These are phyloP conservation scores for Malacoraja senta DNA, from an alignment of 2,797 vertebrate genomes.

Conservation along the genomic window DNA sequence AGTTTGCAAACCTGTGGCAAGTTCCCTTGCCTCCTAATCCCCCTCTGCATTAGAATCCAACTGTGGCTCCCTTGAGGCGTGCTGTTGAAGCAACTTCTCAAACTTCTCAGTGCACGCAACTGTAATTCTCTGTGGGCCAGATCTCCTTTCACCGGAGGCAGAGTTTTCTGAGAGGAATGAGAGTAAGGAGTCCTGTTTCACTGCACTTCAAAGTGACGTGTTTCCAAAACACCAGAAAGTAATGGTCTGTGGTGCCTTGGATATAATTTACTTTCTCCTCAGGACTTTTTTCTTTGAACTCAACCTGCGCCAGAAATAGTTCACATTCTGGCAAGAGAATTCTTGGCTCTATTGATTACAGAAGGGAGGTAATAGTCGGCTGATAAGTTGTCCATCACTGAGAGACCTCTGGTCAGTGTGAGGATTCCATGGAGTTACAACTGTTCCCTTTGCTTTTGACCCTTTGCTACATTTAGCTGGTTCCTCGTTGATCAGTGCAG, in stretches of 20 bases:
- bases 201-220: slow-evolving; percentile 23
- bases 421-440: not conserved
- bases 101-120: not conserved
- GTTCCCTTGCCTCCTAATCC: not conserved
- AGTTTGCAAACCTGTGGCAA: not conserved
- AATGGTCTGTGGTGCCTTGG: not conserved
- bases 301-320: slow-evolving; percentile 16
- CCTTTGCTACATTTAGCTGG: not conserved
- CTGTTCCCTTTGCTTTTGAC: not conserved
- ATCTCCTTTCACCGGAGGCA: not conserved
- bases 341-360: not conserved
- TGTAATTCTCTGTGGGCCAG: not conserved
- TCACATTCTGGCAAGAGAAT: not conserved
- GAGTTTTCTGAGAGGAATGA: not conserved
- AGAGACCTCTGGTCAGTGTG: not conserved
- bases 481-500: not conserved
- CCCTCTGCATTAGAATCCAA: not conserved
- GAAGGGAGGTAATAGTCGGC: slow-evolving; percentile 2
- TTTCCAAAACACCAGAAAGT: slow-evolving; percentile 32
- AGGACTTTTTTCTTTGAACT: not conserved
- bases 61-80: not conserved
- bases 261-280: slow-evolving; percentile 27
- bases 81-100: not conserved
- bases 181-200: not conserved
- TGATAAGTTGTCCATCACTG: slow-evolving; percentile 9